These are phyloP conservation scores for Paracentrotus lividus DNA, from an alignment of 53 echinoderm and acorn worm genomes.

Conservation along the genomic window DNA sequence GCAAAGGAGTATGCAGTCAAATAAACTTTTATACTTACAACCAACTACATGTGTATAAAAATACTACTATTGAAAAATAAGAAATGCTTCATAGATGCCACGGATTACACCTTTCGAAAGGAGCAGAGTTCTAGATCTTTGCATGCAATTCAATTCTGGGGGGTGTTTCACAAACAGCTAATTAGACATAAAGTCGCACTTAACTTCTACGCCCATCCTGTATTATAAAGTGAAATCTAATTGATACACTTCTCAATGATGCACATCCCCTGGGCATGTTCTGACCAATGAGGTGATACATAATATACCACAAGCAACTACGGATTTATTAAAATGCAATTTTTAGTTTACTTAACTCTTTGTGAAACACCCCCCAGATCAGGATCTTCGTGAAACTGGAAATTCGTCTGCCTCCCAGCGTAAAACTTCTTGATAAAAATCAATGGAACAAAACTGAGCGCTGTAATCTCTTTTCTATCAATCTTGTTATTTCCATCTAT, in stretches of 20 bases:
- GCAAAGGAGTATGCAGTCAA: not conserved
- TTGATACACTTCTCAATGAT: no score
- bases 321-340: no score
- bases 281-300: no score
- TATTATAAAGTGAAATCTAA: no score
- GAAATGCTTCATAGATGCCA: not conserved
- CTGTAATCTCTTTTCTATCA: not conserved
- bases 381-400: not conserved
- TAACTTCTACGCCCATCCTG: no score
- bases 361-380: no score
- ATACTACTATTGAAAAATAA: not conserved
- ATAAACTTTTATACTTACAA: not conserved
- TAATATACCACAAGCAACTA: no score
- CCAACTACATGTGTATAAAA: not conserved
- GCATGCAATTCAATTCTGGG: not conserved
- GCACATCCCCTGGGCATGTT: no score
- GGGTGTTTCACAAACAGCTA: no score
- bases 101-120: not conserved
- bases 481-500: not conserved
- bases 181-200: no score
- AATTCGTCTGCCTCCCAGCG: not conserved
- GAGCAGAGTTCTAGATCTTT: not conserved
- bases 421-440: not conserved
- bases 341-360: no score
- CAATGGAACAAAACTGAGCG: not conserved